Conservation (phyloP, 2,888 invertebrate genomes). For the Eupithecia subumbrata region DNA sequence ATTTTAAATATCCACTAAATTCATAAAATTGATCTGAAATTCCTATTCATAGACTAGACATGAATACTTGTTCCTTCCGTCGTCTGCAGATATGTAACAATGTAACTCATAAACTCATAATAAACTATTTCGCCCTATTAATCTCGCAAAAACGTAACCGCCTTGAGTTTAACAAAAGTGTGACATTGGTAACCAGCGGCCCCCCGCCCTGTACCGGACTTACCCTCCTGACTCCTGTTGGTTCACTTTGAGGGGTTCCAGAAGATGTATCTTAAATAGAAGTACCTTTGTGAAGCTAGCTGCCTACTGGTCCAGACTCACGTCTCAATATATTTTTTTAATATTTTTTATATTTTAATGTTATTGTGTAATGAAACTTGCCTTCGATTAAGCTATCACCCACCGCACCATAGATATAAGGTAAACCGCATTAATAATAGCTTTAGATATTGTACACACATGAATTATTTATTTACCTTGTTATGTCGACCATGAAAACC, state of each 20-base stretch:
- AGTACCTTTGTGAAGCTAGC: no score
- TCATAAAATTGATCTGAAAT: not conserved
- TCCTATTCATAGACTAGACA: not conserved
- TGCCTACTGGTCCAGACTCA: not conserved
- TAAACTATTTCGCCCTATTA: no score
- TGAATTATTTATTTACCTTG: slow-evolving; percentile 38
- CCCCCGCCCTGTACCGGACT: no score
- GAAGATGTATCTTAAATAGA: no score
- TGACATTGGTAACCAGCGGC: no score
- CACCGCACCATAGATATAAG: slow-evolving; percentile 26
- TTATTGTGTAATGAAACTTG: not conserved
- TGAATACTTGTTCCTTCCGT: not conserved
- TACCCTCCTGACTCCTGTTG: no score
- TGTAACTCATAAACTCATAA: no score
- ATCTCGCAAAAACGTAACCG: no score
- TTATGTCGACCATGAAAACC: slow-evolving; percentile 21
- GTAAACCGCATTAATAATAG: slow-evolving; percentile 39
- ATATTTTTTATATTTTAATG: not conserved
- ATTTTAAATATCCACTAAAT: not conserved
- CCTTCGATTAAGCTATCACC: slow-evolving; percentile 15
- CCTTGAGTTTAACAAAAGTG: no score
- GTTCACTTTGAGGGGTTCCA: no score
- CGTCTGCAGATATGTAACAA: not conserved
- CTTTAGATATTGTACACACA: not conserved
- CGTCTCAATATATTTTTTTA: not conserved